Evolutionary conservation across 1,140 invertebrate species (phyloP).

Genomic region (Ooceraea biroi): DNA sequence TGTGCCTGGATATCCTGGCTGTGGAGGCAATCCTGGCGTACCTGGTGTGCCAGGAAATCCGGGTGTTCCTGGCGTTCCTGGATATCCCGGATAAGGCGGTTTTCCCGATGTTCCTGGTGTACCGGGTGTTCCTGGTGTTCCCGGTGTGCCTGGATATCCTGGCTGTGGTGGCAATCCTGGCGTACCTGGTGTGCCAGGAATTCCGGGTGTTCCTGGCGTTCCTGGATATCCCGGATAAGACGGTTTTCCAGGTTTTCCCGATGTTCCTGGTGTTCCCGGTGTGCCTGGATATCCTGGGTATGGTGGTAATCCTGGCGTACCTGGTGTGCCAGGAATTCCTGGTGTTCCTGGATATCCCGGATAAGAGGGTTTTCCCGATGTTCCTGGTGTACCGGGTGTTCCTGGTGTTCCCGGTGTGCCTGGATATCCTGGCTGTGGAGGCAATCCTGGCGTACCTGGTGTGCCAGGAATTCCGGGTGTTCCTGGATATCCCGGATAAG

Average conservation of each 20-base stretch:
- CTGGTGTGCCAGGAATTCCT: slow-evolving; percentile 67
- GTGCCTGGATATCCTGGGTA: slow-evolving; percentile 58
- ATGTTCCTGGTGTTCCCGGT: not conserved
- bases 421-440: no score
- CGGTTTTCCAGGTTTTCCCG: slow-evolving; percentile 11
- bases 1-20: slow-evolving; percentile 40
- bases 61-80: slow-evolving; percentile 78
- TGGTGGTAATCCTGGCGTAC: slow-evolving; percentile 58
- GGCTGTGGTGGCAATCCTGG: no score
- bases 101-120: slow-evolving; percentile 16
- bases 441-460: not conserved
- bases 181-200: not conserved
- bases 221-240: slow-evolving; percentile 45
- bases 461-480: slow-evolving; percentile 37
- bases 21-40: slow-evolving; percentile 33
- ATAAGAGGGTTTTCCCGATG: slow-evolving; percentile 68
- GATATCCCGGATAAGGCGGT: slow-evolving; percentile 81
- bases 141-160: slow-evolving; percentile 51
- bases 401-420: slow-evolving; percentile 74
- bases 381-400: slow-evolving; percentile 72
- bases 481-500: slow-evolving; percentile 84
- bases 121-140: slow-evolving; percentile 73
- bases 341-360: slow-evolving; percentile 53
- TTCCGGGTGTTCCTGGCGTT: not conserved
- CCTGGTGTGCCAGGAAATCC: slow-evolving; percentile 23